These are phyloP conservation scores for Ommatoiulus sabulosus DNA, from an alignment of 2,888 invertebrate genomes.

Conservation along the genomic window DNA sequence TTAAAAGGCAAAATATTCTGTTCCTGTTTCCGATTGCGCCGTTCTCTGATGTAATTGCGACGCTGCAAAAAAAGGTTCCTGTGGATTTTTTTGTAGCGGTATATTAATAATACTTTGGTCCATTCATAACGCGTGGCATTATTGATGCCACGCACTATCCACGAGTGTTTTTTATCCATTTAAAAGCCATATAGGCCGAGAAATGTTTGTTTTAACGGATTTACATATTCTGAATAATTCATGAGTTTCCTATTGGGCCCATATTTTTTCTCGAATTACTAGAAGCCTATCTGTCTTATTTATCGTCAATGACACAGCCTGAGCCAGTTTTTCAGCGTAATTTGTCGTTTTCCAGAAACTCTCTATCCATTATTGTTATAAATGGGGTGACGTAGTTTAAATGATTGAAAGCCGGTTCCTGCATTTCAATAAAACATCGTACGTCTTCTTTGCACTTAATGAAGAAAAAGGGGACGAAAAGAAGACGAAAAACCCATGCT, in stretches of 20 bases:
- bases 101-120: conserved; percentile 30
- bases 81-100: background rate
- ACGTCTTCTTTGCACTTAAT: conserved; percentile 34
- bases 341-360: conserved; percentile 16
- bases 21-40: conserved; percentile 13
- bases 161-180: background rate
- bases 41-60: conserved; percentile 17
- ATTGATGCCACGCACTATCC: conserved; percentile 8
- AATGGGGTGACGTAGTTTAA: conserved; percentile 44
- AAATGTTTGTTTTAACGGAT: conserved; percentile 40
- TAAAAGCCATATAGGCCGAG: conserved; percentile 20
- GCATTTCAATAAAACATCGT: conserved; percentile 38
- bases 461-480: background rate
- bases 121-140: background rate
- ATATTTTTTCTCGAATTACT: conserved; percentile 42
- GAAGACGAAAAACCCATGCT: background rate
- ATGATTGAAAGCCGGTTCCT: conserved; percentile 45
- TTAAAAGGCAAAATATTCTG: background rate
- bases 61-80: background rate
- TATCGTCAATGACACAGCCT: conserved; percentile 34
- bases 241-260: conserved; percentile 35
- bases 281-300: conserved; percentile 38
- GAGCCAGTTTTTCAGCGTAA: conserved; percentile 35
- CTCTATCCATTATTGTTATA: conserved; percentile 47
- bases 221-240: conserved; percentile 45